phyloP scores from a whole-genome alignment of 2,888 invertebrate genomes.

The Nymphalis c-album region DNA sequence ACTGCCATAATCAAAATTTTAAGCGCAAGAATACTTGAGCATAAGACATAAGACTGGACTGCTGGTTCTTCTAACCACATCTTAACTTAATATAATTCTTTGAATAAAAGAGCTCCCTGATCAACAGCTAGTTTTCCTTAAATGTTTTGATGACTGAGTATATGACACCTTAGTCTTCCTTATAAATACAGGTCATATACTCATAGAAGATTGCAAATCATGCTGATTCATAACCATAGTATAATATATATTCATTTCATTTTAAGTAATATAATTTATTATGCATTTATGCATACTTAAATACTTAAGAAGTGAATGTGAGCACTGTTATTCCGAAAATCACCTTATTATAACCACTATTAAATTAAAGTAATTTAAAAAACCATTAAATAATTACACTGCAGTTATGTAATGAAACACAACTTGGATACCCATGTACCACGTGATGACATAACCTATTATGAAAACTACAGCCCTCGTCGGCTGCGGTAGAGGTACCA shows the following conservation, averaged over 20 bases:
- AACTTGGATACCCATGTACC: constrained; percentile 65
- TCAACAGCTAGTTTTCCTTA: not conserved
- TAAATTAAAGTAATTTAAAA: too few relatives aligned
- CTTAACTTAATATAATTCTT: not conserved
- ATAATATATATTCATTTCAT: too few relatives aligned
- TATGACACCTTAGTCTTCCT: not conserved
- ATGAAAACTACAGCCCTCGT: constrained; percentile 60
- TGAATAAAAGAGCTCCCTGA: not conserved
- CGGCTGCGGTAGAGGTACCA: constrained; percentile 83
- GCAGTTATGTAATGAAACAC: constrained; percentile 47
- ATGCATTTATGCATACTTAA: too few relatives aligned
- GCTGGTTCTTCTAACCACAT: constrained; percentile 27
- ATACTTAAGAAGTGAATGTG: too few relatives aligned
- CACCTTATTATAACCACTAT: too few relatives aligned
- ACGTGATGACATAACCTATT: constrained; percentile 52
- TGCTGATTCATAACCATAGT: not conserved
- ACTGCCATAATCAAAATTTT: constrained; percentile 54
- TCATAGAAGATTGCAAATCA: not conserved
- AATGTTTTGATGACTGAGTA: not conserved
- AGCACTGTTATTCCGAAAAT: too few relatives aligned
- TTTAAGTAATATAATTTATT: too few relatives aligned
- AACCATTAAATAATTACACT: constrained; percentile 18
- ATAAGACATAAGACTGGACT: constrained; percentile 63
- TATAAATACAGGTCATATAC: not conserved
- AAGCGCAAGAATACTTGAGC: constrained; percentile 63